These are phyloP conservation scores for Temnothorax nylanderi DNA, from an alignment of 1,140 invertebrate species.

Conservation along the genomic window DNA sequence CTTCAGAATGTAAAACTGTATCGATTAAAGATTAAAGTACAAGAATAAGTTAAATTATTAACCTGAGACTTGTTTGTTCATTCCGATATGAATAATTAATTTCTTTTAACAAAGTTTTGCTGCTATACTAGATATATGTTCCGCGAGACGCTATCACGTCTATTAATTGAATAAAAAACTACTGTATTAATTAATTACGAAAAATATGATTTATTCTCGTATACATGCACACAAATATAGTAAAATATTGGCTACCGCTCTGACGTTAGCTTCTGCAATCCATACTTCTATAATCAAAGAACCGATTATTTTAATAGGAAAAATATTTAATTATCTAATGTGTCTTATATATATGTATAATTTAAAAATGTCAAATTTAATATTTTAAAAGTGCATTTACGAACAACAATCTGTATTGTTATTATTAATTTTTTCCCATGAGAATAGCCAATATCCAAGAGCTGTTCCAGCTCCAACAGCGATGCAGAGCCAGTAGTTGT, in stretches of 20 bases:
- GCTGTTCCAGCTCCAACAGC: slow-evolving; percentile 88
- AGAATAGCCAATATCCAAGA: slow-evolving; percentile 89
- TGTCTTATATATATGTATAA: background rate
- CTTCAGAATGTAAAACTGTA: background rate
- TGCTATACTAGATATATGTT: background rate
- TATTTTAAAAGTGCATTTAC: slow-evolving; percentile 26
- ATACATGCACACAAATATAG: background rate
- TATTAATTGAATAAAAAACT: background rate
- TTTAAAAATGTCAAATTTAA: background rate
- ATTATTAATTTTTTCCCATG: slow-evolving; percentile 86
- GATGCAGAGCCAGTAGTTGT: slow-evolving; percentile 90
- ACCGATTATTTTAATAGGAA: background rate
- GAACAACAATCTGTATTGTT: slow-evolving; percentile 77
- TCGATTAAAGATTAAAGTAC: background rate
- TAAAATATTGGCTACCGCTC: background rate
- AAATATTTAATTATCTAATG: background rate
- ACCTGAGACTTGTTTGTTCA: background rate
- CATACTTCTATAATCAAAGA: too few species aligned
- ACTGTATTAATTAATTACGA: background rate
- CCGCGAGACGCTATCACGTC: background rate
- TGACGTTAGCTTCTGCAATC: too few species aligned
- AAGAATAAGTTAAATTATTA: background rate
- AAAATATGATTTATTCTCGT: background rate
- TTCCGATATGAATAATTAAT: background rate
- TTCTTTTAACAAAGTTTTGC: background rate